Percentiles rank a stretch among this genome's conserved stretches.
Conservation (phyloP, 1,140 invertebrate species). For the Dreissena rostriformis region DNA sequence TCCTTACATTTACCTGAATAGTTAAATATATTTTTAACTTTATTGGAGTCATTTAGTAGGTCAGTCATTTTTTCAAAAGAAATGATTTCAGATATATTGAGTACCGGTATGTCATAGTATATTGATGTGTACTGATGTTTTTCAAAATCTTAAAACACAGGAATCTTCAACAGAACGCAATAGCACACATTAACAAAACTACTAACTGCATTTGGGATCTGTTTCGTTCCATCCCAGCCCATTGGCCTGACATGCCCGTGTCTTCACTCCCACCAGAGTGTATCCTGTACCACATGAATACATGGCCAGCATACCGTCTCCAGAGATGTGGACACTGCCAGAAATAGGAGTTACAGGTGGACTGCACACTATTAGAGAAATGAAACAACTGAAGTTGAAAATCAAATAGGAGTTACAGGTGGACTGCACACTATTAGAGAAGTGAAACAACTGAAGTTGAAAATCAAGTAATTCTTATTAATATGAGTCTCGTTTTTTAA, state of each 20-base stretch:
- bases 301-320: constrained; percentile 10
- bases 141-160: not conserved
- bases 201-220: constrained; percentile 36
- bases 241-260: constrained; percentile 17
- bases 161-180: not conserved
- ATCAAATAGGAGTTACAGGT: not conserved
- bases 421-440: constrained; percentile 17
- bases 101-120: no score
- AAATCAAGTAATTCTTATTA: not conserved
- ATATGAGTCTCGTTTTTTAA: no score
- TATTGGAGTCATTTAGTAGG: no score
- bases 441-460: not conserved
- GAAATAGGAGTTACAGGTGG: constrained; percentile 17
- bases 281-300: constrained; percentile 42
- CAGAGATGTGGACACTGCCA: constrained; percentile 18
- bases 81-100: no score
- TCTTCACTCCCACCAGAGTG: constrained; percentile 23
- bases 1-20: constrained; percentile 30
- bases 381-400: not conserved
- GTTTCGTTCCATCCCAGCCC: constrained; percentile 45
- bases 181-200: not conserved
- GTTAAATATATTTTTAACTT: not conserved
- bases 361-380: constrained; percentile 12
- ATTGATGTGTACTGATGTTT: not conserved
- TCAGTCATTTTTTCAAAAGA: no score